Base-by-base conservation (phyloP, 2,888 invertebrate species). In the Xylocampa areola region DNA sequence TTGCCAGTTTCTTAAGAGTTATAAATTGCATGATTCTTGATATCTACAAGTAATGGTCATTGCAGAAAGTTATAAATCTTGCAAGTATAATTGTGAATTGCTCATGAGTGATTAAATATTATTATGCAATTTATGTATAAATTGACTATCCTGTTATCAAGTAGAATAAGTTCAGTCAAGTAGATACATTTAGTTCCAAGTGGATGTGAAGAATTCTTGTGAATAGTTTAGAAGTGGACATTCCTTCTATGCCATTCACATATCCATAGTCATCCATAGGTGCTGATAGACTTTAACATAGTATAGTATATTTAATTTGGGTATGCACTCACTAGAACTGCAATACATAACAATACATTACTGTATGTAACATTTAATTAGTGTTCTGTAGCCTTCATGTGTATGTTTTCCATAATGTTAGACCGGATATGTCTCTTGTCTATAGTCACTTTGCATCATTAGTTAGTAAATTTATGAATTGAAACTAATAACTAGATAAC, bases 131-230 rank as follows among this genome's bases (percentile, higher is more conserved):
- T 6, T 21, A 19, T 6, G 11, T 25, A n/a, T 11, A 21, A 11
- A 21, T 21, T 19, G 21, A 19, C 19, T 35, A 19, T 14, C 2
- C 10, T 2, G 25, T 29, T 10, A 13, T 48, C 19, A 8, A 13
- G 32, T 44, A 11, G 33, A 2, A 8, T 16, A 21, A 16, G 6
- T 37, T 11, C 17, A 29, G 13, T 1, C 11, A 29, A 21, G 3
- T 43, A 25, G 16, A n/a, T n/a, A n/a, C n/a, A n/a, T n/a, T n/a
- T n/a, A n/a, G n/a, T n/a, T n/a, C n/a, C 11, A 29, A 21, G 3
- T 43, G 21, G 16, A 29, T 14, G 11, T 16, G 40, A 41, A 60
- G 10, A 16, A 36, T 30, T 36, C 1, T 55, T 60, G 23, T 48
- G 25, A 11, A 17, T 29, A 8, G 5, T 32, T 40, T 1, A 1